Conservation (phyloP, 2,888 invertebrate species). For the Drosophila parthenogenetica region DNA sequence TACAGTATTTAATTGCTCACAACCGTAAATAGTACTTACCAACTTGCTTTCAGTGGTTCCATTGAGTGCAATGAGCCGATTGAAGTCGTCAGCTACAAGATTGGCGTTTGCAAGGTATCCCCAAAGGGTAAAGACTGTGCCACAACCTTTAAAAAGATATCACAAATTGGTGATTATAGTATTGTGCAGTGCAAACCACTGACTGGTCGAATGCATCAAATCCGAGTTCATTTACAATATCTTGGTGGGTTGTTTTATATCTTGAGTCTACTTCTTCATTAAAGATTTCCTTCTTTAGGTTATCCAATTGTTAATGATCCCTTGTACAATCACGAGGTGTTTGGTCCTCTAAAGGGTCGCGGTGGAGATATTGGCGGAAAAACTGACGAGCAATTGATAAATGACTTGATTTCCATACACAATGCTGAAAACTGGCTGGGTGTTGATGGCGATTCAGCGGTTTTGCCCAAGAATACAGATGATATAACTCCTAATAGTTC, state of each 20-base stretch:
- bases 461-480: not conserved
- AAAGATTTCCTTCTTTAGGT: constrained; percentile 86
- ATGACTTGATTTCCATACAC: constrained; percentile 94
- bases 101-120: constrained; percentile 96
- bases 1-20: not conserved
- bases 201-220: constrained; percentile 99
- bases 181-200: constrained; percentile 97
- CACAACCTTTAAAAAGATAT: constrained; percentile 95
- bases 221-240: constrained; percentile 98
- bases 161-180: constrained; percentile 94
- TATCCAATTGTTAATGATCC: constrained; percentile 99
- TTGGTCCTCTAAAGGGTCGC: constrained; percentile 96
- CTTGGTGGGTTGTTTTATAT: constrained; percentile 87
- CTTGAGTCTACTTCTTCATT: not conserved
- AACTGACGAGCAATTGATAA: constrained; percentile 93
- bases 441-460: constrained; percentile 90
- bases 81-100: constrained; percentile 96
- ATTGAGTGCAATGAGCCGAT: constrained; percentile 95
- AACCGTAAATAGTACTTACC: too few relatives aligned
- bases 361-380: constrained; percentile 94
- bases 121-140: constrained; percentile 95
- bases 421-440: constrained; percentile 97
- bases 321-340: constrained; percentile 97
- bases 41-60: constrained; percentile 87
- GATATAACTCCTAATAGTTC: constrained; percentile 66